A percentile compares a stretch with the other conserved stretches of the same genome.
These are phyloP conservation scores for Pogonocherus hispidulus DNA, from an alignment of 2,888 invertebrate species.

Conservation along the genomic window DNA sequence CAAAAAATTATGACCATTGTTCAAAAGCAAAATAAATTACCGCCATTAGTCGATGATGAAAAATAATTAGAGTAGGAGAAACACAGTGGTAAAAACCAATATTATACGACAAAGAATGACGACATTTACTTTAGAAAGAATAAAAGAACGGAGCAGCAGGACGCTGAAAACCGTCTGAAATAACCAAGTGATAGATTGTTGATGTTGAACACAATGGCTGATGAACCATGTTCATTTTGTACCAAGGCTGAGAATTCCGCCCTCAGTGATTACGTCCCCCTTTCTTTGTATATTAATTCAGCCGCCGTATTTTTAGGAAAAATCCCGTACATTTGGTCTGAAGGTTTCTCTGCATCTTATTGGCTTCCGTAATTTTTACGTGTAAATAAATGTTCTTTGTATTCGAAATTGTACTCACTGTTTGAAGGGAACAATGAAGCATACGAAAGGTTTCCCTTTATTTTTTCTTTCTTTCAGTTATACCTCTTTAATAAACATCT, in stretches of 20 bases:
- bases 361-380: constrained; percentile 12
- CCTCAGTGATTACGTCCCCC: constrained; percentile 26
- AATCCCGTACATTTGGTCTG: constrained; percentile 2
- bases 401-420: background rate
- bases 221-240: constrained; percentile 57
- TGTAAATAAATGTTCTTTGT: constrained; percentile 14
- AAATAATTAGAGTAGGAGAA: constrained; percentile 40
- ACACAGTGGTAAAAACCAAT: constrained; percentile 31
- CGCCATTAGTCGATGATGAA: constrained; percentile 37
- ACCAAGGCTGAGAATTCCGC: constrained; percentile 24
- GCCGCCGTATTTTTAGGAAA: constrained; percentile 17
- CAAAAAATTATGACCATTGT: constrained; percentile 20
- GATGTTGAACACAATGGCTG: constrained; percentile 56
- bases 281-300: constrained; percentile 17
- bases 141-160: constrained; percentile 34
- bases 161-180: constrained; percentile 45
- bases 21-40: constrained; percentile 20
- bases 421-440: background rate
- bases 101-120: constrained; percentile 41
- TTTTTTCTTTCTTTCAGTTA: constrained; percentile 11
- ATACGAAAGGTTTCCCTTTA: constrained; percentile 2
- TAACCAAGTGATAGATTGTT: constrained; percentile 54
- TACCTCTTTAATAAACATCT: too few relatives aligned
- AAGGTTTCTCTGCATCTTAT: constrained; percentile 14
- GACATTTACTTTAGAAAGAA: constrained; percentile 41